phyloP scores from a whole-genome alignment of 2,888 invertebrate genomes.

The Acrobasis consociella region DNA sequence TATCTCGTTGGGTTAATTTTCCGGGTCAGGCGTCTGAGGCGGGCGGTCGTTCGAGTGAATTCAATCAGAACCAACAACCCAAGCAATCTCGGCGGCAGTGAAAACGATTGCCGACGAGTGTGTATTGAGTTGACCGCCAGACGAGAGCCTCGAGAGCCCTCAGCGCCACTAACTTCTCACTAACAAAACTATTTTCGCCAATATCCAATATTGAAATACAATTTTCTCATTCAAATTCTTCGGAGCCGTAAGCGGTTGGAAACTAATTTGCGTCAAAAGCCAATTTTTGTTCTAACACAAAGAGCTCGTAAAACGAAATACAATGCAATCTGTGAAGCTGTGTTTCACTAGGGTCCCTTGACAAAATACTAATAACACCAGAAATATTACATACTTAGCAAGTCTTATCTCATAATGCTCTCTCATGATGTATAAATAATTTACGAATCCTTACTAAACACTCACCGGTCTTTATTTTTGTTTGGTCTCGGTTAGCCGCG shows the following conservation, averaged over 20 bases:
- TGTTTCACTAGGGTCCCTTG: constrained; percentile 13
- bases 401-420: too few species aligned
- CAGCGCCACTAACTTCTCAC: constrained; percentile 50
- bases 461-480: too few species aligned
- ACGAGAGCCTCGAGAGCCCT: constrained; percentile 60
- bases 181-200: constrained; percentile 53
- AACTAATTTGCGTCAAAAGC: constrained; percentile 12
- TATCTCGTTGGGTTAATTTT: constrained; percentile 71
- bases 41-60: constrained; percentile 58
- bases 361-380: too few species aligned
- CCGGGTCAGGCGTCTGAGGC: constrained; percentile 52
- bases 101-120: constrained; percentile 70
- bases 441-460: too few species aligned
- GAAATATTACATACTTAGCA: too few species aligned
- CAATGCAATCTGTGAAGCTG: constrained; percentile 15
- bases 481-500: too few species aligned
- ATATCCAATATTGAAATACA: constrained; percentile 43
- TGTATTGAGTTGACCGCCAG: constrained; percentile 63
- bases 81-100: constrained; percentile 69
- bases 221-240: constrained; percentile 31
- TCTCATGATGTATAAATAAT: neutral
- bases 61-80: constrained; percentile 77
- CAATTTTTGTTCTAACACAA: constrained; percentile 4
- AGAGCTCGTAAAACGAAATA: constrained; percentile 1
- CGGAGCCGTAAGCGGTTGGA: constrained; percentile 1